phyloP scores from a whole-genome alignment of 1,140 invertebrate genomes.

The Danaus plexippus region DNA sequence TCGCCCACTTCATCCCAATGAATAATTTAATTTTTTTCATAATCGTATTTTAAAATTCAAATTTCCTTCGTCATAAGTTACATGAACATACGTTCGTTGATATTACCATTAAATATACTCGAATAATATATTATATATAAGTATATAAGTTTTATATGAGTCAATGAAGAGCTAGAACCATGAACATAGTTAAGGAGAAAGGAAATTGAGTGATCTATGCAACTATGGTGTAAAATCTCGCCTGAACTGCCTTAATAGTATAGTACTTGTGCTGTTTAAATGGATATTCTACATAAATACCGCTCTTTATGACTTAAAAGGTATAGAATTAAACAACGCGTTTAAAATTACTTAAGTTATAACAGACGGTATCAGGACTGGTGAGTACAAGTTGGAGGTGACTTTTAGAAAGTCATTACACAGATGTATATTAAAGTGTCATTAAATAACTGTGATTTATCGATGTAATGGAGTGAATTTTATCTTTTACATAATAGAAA shows the following conservation, averaged over 20 bases:
- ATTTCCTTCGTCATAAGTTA: conserved; percentile 13
- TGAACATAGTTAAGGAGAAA: conserved; percentile 21
- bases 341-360: no score
- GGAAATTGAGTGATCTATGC: conserved; percentile 24
- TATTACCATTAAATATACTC: conserved; percentile 8
- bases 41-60: conserved; percentile 17
- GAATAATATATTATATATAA: conserved; percentile 6
- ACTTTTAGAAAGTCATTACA: no score
- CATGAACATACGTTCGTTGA: conserved; percentile 10
- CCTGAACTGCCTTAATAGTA: conserved; percentile 22
- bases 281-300: conserved; percentile 10
- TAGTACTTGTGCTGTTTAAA: conserved; percentile 1
- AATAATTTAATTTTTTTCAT: conserved; percentile 28
- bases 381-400: no score
- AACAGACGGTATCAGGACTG: no score
- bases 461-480: no score
- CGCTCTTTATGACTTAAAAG: conserved; percentile 11
- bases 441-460: no score
- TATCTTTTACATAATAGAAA: no score
- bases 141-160: neutral
- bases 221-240: conserved; percentile 17
- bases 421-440: no score
- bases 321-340: conserved; percentile 11
- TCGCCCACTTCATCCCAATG: conserved; percentile 43
- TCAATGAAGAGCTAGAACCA: conserved; percentile 6